phyloP scores from a whole-genome alignment of 2,113 vertebrate species.

The Ceyx melanurus region DNA sequence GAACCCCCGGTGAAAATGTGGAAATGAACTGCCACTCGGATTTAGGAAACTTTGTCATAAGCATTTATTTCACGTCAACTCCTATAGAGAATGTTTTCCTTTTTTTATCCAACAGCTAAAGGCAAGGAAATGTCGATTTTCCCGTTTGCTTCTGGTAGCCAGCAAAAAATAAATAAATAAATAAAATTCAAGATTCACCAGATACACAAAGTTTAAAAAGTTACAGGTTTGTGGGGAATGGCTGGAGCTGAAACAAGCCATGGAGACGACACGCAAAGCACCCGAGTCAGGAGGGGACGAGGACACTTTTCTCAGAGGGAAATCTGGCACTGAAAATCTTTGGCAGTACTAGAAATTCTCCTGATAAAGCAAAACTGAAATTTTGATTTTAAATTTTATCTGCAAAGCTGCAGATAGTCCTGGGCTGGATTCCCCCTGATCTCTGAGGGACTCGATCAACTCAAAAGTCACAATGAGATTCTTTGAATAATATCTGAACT shows the following conservation, averaged over 20 bases:
- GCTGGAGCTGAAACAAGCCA: background rate
- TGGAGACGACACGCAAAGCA: background rate
- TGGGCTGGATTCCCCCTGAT: background rate
- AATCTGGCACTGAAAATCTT: background rate
- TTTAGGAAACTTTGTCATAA: conserved; percentile 27
- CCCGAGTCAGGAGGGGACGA: background rate
- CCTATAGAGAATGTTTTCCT: background rate
- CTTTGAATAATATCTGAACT: background rate
- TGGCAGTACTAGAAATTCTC: background rate
- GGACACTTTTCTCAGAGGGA: background rate
- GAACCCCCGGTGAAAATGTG: background rate
- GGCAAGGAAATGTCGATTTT: background rate
- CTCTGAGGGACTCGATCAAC: background rate
- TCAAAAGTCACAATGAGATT: background rate
- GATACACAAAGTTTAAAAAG: background rate
- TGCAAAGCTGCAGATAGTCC: background rate
- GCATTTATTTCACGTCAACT: conserved; percentile 28
- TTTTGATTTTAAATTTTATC: background rate
- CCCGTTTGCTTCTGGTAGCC: background rate
- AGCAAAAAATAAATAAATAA: background rate
- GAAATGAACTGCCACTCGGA: background rate
- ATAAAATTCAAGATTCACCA: background rate
- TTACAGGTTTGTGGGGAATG: background rate
- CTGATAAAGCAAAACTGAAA: background rate
- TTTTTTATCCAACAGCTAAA: background rate